Base-by-base conservation (phyloP, 2,888 invertebrate species). In the Drosophila koepferae region DNA sequence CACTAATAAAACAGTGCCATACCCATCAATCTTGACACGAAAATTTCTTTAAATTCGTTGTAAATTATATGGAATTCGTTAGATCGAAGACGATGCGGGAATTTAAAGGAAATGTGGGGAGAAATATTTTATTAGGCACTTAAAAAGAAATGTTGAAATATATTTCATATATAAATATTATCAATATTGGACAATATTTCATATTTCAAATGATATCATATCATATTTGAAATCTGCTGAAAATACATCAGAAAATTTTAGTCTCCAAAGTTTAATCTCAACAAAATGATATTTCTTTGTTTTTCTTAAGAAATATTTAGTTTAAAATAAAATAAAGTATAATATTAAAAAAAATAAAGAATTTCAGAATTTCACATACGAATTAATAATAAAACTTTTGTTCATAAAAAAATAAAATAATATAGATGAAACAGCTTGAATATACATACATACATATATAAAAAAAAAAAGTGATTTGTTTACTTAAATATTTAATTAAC, bases 21-120 rank as follows among this genome's bases (percentile, higher is more conserved):
- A 64, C 75, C 74, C 88, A 86, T 89, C 66, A 86, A 89, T 88
- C 90, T 89, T 66, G 46, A 72, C 67, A 72, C 55, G 34, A 72
- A 74, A 67, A 74, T 81, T 67, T 77, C 70, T 74, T 38, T 68
- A 6, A 31, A 16, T n/a, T 7, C 20, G 20, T 10, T 60, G 16
- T 12, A 18, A 40, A 49, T 16, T 41, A 40, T 55, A 9, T n/a
- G 41, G 31, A 55, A 55, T 55, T n/a, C n/a, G 28, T 41, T 31
- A n/a, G 41, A 31, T 12, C 49, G 12, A 5, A 34, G 18, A 31
- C 28, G n/a, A 23, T 40, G 23, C 16, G 31, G 49, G 31, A 49
- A 49, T 12, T 7, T 0, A 34, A 18, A 18, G 3, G 34, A 51
- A 18, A 14, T 51, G 31, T 7, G 18, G 14, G 34, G 14, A 28